Conservation (phyloP, 2,113 vertebrate species). For the Syngnathus typhle region DNA sequence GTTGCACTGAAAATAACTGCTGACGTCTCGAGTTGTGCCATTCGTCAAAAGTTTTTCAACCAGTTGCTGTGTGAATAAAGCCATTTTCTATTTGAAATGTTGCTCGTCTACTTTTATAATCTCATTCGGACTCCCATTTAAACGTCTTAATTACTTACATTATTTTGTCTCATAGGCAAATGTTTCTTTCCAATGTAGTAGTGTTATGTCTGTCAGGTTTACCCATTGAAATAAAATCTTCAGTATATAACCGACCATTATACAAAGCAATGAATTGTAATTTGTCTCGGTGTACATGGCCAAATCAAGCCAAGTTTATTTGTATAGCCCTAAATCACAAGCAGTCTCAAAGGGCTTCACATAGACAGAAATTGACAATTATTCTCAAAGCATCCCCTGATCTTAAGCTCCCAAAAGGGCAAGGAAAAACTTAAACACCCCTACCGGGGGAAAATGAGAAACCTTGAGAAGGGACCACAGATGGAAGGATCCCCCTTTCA, state of each 20-base stretch:
- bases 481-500: too few relatives aligned
- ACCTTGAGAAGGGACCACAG: too few relatives aligned
- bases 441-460: too few relatives aligned
- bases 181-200: not conserved
- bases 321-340: too few relatives aligned
- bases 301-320: too few relatives aligned
- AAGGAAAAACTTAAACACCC: too few relatives aligned
- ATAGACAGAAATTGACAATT: too few relatives aligned
- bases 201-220: not conserved
- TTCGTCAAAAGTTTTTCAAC: not conserved
- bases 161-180: not conserved
- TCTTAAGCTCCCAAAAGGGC: too few relatives aligned
- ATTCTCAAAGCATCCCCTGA: too few relatives aligned
- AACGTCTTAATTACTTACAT: not conserved
- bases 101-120: not conserved
- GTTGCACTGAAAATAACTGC: not conserved
- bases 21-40: not conserved
- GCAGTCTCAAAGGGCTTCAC: too few relatives aligned
- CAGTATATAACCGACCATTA: not conserved
- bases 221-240: not conserved
- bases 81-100: not conserved
- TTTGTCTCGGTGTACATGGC: not conserved
- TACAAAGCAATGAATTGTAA: not conserved
- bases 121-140: not conserved
- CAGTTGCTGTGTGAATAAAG: not conserved